These are phyloP conservation scores for Aproaerema taeniolella DNA, from an alignment of 2,888 invertebrate species.

Conservation along the genomic window DNA sequence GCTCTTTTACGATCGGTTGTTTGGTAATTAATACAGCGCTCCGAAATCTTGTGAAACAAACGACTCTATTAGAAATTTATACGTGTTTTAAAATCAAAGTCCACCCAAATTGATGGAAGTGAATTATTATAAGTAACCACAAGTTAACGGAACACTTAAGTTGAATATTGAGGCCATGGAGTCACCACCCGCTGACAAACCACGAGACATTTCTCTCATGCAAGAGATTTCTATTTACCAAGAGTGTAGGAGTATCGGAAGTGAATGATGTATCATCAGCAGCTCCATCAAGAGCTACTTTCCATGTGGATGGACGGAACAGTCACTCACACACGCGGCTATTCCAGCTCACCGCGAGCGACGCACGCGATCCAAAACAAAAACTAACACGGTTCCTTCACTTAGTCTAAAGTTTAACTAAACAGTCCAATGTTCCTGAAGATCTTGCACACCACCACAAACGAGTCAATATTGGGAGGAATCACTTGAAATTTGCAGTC, in stretches of 20 bases:
- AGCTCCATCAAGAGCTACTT: slow-evolving; percentile 62
- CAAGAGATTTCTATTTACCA: slow-evolving; percentile 54
- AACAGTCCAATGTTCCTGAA: slow-evolving; percentile 44
- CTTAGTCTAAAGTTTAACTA: slow-evolving; percentile 51
- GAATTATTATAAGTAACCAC: slow-evolving; percentile 30
- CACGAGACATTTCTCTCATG: slow-evolving; percentile 39
- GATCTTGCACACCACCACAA: slow-evolving; percentile 57
- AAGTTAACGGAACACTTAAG: slow-evolving; percentile 50
- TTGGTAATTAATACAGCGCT: no score
- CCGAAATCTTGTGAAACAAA: no score
- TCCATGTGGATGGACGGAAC: slow-evolving; percentile 64
- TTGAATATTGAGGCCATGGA: slow-evolving; percentile 60
- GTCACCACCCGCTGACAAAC: slow-evolving; percentile 53
- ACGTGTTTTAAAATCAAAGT: no score
- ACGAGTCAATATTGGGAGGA: slow-evolving; percentile 56
- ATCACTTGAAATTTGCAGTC: slow-evolving; percentile 53
- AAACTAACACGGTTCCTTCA: slow-evolving; percentile 71
- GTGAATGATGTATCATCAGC: slow-evolving; percentile 42
- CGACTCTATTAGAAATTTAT: no score
- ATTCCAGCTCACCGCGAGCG: slow-evolving; percentile 54
- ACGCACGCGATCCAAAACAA: slow-evolving; percentile 71
- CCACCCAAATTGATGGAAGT: background rate
- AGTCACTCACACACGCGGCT: slow-evolving; percentile 71
- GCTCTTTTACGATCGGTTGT: no score
- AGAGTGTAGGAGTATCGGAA: slow-evolving; percentile 55